Conservation (phyloP, 2,113 vertebrate genomes). For the Barbus barbus region DNA sequence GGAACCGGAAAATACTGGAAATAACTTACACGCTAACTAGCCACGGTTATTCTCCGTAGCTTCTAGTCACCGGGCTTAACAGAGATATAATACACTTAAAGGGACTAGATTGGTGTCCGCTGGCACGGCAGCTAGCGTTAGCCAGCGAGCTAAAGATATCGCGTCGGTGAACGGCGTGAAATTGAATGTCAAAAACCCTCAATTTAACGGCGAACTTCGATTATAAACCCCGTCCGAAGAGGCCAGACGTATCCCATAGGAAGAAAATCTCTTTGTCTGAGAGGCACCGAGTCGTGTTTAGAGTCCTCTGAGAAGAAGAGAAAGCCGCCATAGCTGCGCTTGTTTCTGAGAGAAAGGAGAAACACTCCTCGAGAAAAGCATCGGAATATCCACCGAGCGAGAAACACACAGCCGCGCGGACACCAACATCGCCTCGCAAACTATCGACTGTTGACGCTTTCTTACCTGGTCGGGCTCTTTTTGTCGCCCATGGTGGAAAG, state of each 20-base stretch:
- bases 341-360: conserved; percentile 64
- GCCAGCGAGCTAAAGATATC: conserved; percentile 67
- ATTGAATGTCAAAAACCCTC: conserved; percentile 63
- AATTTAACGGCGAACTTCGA: conserved; percentile 65
- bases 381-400: conserved; percentile 64
- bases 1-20: conserved; percentile 29
- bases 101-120: conserved; percentile 59
- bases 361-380: conserved; percentile 66
- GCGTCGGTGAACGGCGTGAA: conserved; percentile 51
- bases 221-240: conserved; percentile 60
- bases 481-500: conserved; percentile 94
- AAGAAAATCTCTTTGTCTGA: conserved; percentile 81
- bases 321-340: conserved; percentile 90
- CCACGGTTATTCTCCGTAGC: conserved; percentile 1
- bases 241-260: conserved; percentile 72
- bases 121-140: conserved; percentile 67
- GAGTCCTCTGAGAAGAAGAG: conserved; percentile 61
- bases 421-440: conserved; percentile 44
- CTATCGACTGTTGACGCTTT: conserved; percentile 47
- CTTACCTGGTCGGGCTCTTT: conserved; percentile 96
- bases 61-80: conserved; percentile 10
- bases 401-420: conserved; percentile 41
- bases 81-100: conserved; percentile 17
- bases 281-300: conserved; percentile 64
- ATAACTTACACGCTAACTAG: conserved; percentile 40